Evolutionary conservation across 1,140 invertebrate species (phyloP), one percentile per base, ranked within the genome.

Genomic region (Drosophila busckii): DNA sequence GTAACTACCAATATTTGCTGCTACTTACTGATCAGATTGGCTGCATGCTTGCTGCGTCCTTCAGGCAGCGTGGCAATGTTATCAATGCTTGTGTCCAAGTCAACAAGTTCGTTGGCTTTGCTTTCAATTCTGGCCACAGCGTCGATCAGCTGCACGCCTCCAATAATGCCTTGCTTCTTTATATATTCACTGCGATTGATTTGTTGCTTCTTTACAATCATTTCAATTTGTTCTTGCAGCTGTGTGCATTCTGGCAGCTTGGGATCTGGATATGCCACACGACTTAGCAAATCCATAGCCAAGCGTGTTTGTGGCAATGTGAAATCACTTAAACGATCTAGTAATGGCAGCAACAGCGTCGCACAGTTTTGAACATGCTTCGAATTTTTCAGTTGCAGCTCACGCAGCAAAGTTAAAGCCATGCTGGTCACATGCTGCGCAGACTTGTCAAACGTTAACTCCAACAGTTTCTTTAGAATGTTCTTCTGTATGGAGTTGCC

Each of bases 131-230:
- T 66, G 0, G 76, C 85, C 28, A 88, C 62, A 28, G 88, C 69
- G 71, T 88, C 88, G 8, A 88, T 88, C 28, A 89, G 78, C 25
- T 88, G 84, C 8, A 89, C 85, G 20, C 87, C 84, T 3, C 87
- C 84, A 48, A 89, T 86, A 9, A 89, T 88, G 3, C 89, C 89
- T 52, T 87, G 86, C 8, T 86, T 84, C 55, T 89, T 89, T 0
- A 88, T 67, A 26, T 50, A 71, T 13, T 67, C 63, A 29, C 89
- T 88, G 4, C 88, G 83, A 65, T 88, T 89, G 4, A 89, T 88
- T n/a, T 92, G 80, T 62, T 92, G 90, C 58, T 93, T 93, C 26
- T 90, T 89, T 1, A 92, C 80, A 1, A 92, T 45, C 85, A 92
- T 92, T 55, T 89, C 89, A 20, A 92, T 88, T 61, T 92, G 91